Evolutionary conservation across 1,140 invertebrate species (phyloP).

Genomic region (Glomeris maerens): DNA sequence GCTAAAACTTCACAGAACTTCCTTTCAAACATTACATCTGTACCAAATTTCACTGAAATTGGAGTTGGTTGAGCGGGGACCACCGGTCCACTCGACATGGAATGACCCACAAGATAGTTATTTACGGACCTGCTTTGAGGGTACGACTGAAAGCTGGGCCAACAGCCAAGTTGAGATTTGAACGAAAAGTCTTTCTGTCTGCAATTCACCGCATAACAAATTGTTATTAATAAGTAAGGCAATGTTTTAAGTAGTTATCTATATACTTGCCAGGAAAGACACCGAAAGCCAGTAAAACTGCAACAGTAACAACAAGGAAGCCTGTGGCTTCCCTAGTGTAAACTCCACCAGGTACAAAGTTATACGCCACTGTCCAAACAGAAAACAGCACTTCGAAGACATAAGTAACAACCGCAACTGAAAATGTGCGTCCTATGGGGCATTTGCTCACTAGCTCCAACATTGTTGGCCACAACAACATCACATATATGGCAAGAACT

Average conservation of each 20-base stretch:
- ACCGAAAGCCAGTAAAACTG: not conserved
- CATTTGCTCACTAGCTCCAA: constrained; percentile 22
- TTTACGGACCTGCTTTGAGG: no score
- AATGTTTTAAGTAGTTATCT: no score
- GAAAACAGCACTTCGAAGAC: constrained; percentile 29
- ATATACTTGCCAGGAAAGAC: not conserved
- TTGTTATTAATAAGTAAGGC: no score
- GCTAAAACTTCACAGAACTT: no score
- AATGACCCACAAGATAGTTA: no score
- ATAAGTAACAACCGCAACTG: constrained; percentile 26
- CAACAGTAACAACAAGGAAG: constrained; percentile 21
- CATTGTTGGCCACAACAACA: constrained; percentile 29
- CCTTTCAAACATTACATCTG: no score
- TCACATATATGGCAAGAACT: constrained; percentile 25
- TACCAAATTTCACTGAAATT: no score
- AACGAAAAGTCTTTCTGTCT: no score
- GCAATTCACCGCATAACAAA: no score
- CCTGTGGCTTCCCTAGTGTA: constrained; percentile 32
- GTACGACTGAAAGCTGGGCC: not conserved
- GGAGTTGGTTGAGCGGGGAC: no score
- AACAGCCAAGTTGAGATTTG: no score
- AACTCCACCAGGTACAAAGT: constrained; percentile 32
- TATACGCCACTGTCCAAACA: constrained; percentile 34
- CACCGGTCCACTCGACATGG: no score
- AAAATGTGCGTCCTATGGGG: constrained; percentile 24